Evolutionary conservation across 2,797 vertebrate genomes (phyloP).

Genomic region (Pygocentrus nattereri): DNA sequence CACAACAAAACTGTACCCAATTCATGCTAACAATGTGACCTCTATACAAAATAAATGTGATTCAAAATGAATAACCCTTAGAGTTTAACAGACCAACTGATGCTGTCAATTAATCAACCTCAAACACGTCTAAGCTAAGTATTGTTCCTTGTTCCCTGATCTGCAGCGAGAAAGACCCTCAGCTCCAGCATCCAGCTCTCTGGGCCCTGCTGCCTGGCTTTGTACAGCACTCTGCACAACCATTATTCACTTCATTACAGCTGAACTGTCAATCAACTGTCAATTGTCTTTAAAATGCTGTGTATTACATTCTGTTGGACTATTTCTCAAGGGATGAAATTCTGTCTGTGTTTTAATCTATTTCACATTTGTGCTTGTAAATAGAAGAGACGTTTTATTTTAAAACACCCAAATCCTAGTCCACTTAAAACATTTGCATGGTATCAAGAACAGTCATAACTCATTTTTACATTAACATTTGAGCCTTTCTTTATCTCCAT

Average conservation of each 20-base stretch:
- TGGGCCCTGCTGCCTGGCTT: slow-evolving; percentile 29
- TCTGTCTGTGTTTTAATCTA: not conserved
- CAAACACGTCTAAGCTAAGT: slow-evolving; percentile 22
- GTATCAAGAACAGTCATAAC: too few relatives aligned
- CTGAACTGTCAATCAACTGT: slow-evolving; percentile 23
- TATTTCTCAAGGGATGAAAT: not conserved
- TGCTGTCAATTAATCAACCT: not conserved
- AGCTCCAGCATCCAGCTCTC: slow-evolving; percentile 26
- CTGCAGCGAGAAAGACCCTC: slow-evolving; percentile 18
- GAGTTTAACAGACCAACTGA: too few relatives aligned
- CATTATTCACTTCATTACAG: slow-evolving; percentile 46
- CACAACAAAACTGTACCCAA: not conserved
- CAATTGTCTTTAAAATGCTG: not conserved
- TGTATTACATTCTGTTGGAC: not conserved
- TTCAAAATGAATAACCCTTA: not conserved
- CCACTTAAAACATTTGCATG: too few relatives aligned
- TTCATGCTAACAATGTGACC: not conserved
- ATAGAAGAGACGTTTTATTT: too few relatives aligned
- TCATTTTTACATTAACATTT: too few relatives aligned
- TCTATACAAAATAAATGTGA: not conserved
- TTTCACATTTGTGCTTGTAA: too few relatives aligned
- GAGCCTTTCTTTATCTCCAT: too few relatives aligned
- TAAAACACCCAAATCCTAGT: too few relatives aligned
- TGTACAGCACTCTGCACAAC: slow-evolving; percentile 41
- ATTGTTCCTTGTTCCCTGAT: not conserved